These are phyloP conservation scores for Sympetrum striolatum DNA, from an alignment of 2,888 invertebrate genomes.

Conservation along the genomic window DNA sequence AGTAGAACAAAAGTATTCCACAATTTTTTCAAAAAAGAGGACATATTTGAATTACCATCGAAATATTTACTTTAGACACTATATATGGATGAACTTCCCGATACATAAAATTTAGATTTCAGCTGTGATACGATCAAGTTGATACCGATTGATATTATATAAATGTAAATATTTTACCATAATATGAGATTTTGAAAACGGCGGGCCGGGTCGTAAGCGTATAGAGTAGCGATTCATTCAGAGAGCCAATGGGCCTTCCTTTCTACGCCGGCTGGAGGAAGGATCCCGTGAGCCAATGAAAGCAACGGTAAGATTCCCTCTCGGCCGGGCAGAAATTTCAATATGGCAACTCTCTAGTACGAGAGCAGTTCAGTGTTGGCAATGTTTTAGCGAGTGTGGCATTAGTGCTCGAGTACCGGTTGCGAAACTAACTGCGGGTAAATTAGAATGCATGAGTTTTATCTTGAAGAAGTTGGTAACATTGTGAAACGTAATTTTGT, in stretches of 20 bases:
- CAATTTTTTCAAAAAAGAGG: too few species aligned
- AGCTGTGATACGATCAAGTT: too few species aligned
- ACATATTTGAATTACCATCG: too few species aligned
- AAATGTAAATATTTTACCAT: too few species aligned
- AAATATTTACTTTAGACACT: too few species aligned
- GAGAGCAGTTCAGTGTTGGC: conserved; percentile 40
- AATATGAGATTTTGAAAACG: not conserved
- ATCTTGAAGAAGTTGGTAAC: conserved; percentile 38
- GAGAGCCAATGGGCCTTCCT: not conserved
- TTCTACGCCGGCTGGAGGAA: not conserved
- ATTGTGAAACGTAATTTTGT: conserved; percentile 34
- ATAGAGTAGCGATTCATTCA: not conserved
- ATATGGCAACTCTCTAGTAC: conserved; percentile 40
- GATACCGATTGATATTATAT: too few species aligned
- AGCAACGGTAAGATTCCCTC: not conserved
- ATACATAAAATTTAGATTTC: too few species aligned
- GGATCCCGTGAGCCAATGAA: not conserved
- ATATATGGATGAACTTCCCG: too few species aligned
- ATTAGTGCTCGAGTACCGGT: conserved; percentile 36
- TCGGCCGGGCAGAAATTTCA: conserved; percentile 28
- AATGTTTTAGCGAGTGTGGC: conserved; percentile 41
- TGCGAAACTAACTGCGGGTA: conserved; percentile 22
- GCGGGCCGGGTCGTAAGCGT: not conserved
- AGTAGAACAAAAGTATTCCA: too few species aligned
- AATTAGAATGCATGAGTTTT: conserved; percentile 41